phyloP scores from a whole-genome alignment of 2,113 vertebrate genomes.

The Anolis sagrei region DNA sequence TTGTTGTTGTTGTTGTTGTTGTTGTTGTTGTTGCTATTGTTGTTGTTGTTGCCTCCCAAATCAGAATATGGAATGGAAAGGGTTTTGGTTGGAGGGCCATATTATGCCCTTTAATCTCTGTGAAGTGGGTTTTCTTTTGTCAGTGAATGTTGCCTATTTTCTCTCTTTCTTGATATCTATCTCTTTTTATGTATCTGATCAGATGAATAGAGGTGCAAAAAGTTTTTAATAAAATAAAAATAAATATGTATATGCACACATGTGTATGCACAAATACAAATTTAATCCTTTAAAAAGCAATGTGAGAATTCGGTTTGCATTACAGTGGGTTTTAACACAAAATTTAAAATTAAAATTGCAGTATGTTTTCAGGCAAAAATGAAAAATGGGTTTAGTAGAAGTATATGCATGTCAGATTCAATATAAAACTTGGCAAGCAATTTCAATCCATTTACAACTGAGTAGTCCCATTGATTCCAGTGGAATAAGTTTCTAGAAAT shows the following conservation, averaged over 20 bases:
- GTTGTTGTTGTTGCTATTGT: no score
- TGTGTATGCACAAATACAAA: not conserved
- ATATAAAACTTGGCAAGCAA: not conserved
- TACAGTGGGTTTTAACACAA: not conserved
- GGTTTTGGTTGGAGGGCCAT: not conserved
- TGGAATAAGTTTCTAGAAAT: not conserved
- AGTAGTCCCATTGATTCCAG: conserved; percentile 1
- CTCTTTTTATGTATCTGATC: not conserved
- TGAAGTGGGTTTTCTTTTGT: not conserved
- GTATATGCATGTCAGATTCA: not conserved
- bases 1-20: no score
- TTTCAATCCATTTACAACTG: not conserved
- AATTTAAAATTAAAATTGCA: not conserved
- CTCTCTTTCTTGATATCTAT: not conserved
- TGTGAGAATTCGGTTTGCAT: not conserved
- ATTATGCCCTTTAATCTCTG: not conserved
- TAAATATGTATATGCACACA: not conserved
- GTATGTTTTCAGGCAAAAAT: not conserved
- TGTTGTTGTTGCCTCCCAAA: no score
- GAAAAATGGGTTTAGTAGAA: not conserved
- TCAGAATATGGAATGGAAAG: not conserved
- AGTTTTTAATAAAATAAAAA: not conserved
- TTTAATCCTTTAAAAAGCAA: not conserved
- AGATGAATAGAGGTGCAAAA: not conserved
- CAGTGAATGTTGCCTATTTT: not conserved